Base-by-base conservation (phyloP, 2,113 vertebrate species). In the Actenoides lindsayi region DNA sequence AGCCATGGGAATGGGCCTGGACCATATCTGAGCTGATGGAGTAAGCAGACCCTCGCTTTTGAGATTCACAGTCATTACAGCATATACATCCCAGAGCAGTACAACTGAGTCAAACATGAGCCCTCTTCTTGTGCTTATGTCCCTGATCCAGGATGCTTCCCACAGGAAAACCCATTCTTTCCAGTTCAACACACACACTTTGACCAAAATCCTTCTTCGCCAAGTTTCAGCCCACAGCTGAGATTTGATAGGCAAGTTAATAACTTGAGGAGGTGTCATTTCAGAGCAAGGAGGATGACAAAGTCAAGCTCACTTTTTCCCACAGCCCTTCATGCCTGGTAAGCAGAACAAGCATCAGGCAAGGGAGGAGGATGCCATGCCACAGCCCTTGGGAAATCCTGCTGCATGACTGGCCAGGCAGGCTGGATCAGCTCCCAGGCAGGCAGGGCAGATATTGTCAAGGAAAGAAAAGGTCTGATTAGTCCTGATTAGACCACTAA, bases 141-240 rank as follows among this genome's bases (percentile, higher is more conserved):
- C 33, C 16, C 54, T 63, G 14, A 83, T 37, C 39, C 57, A 94
- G 39, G n/a, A 82, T 7, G 8, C 60, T 82, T 87, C 75, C 83
- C 81, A 87, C 20, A 91, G 65, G 39, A 94, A 93, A 94, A 91
- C 63, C 51, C 57, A 69, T 56, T 92, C 33, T 19, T 67, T 46
- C 35, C 41, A 77, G 25, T 44, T 35, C 14, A 42, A 1, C 39
- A 10, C 51, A 10, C 48, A 48, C 33, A 78, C 64, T 92, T 53
- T 89, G 76, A 64, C 37, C 37, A 51, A 75, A 76, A 59, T 48
- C 23, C 16, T 84, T 76, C 93, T 86, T 84, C 94, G 82, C 83
- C 92, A 97, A 94, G 60, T 78, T 97, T 89, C 94, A 96, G 75
- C 96, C 95, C 93, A 94, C 48, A 1, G 33, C 57, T 70, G 86